Base-by-base conservation (phyloP, 2,888 invertebrate genomes). In the Seira ritae region DNA sequence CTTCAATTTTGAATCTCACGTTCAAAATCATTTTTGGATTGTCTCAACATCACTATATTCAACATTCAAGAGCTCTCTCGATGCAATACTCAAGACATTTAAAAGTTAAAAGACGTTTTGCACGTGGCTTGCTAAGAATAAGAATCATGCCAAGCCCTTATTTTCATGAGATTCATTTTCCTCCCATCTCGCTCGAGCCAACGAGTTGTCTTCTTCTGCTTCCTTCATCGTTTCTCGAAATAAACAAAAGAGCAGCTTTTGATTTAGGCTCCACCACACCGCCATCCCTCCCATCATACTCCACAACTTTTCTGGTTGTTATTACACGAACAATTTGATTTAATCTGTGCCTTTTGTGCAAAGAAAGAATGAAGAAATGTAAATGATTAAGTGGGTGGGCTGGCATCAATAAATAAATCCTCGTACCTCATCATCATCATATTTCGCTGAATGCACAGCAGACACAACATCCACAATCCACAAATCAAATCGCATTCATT, bases 321-420 rank as follows among this genome's bases (percentile, higher is more conserved):
- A 4, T 46, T 3, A 8, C 70, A 31, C n/a, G 42, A 70, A 46
- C 24, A 22, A 66, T 66, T 66, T 23, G 15, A 23, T 42, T 42
- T 42, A 42, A 42, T 42, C 42, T 42, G 4, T 12, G 42, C 12
- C 22, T 22, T 65, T 20, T 66, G 24, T 66, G 24, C 20, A n/a
- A n/a, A n/a, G n/a, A n/a, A n/a, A n/a, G 22, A 22, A 22, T 24
- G 66, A 66, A 66, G 20, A 22, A 73, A 37, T 69, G 68, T 55
- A 70, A 77, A 70, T 73, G 65, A 73, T 73, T 37, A 65, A 73
- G 73, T 73, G 70, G 70, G 42, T 70, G 77, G 77, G 77, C 70
- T 77, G 70, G 31, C 75, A 74, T 37, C 74, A 46, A 75, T 75
- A 67, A 75, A 67, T 66, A 67, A 67, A 75, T 67, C 60, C 37